A percentile compares a stretch with the other conserved stretches of the same genome.
phyloP scores from a whole-genome alignment of 2,888 invertebrate species.

The Xestoiulus laeticollis region DNA sequence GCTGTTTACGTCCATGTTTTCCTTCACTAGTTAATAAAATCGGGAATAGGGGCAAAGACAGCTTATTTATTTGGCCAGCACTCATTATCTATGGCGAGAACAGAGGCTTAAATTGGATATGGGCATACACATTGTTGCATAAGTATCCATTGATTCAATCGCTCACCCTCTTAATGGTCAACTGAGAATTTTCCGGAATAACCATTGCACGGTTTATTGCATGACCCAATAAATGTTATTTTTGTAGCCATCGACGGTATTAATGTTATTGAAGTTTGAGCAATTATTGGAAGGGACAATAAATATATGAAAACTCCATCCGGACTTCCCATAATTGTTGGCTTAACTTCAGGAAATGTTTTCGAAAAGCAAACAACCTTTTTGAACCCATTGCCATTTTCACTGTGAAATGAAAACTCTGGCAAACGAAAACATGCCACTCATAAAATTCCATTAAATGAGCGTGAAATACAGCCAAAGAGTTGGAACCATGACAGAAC shows the following conservation, averaged over 20 bases:
- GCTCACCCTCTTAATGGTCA: neutral
- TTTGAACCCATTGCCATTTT: neutral
- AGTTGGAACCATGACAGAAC: conserved; percentile 21
- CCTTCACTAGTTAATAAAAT: no score
- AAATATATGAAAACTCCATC: neutral
- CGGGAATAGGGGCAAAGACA: no score
- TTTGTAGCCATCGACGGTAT: neutral
- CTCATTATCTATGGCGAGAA: no score
- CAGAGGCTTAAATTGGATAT: neutral
- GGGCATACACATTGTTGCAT: neutral
- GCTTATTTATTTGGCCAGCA: no score
- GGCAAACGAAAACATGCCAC: conserved; percentile 18
- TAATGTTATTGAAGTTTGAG: conserved; percentile 3
- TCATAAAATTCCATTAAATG: conserved; percentile 23
- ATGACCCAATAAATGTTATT: neutral
- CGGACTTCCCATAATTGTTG: neutral
- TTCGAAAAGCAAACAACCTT: neutral
- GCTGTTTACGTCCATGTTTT: no score
- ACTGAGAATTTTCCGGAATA: neutral
- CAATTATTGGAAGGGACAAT: neutral
- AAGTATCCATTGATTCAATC: neutral
- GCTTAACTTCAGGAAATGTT: conserved; percentile 33
- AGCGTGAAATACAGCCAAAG: neutral
- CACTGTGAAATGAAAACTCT: conserved; percentile 7
- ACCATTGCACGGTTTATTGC: neutral